Evolutionary conservation across 2,113 vertebrate species (phyloP).

Genomic region (Crypturellus undulatus): DNA sequence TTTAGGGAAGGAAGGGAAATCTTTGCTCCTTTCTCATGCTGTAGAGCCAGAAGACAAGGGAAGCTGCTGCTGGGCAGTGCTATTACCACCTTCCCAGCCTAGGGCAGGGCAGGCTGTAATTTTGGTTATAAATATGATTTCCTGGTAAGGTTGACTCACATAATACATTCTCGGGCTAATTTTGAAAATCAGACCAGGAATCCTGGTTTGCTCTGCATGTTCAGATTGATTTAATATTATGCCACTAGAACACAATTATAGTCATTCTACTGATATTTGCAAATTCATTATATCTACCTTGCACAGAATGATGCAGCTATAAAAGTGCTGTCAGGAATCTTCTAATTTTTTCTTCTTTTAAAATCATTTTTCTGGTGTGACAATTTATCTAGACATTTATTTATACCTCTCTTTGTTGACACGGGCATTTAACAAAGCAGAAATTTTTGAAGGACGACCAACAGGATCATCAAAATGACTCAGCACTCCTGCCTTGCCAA

Average conservation of each 20-base stretch:
- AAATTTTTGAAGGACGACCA: fast-evolving
- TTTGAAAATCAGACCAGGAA: not conserved
- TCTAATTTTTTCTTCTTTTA: not conserved
- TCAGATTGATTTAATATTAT: fast-evolving
- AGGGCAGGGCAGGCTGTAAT: not conserved
- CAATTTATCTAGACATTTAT: not conserved
- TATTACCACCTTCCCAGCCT: not conserved
- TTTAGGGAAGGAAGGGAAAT: not conserved
- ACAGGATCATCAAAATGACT: not conserved
- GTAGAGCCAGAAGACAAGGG: not conserved
- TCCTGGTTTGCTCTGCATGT: not conserved
- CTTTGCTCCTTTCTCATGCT: not conserved
- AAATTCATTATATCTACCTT: not conserved
- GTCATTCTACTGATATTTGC: not conserved
- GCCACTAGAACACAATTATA: not conserved
- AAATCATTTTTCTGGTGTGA: not conserved
- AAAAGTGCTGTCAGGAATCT: not conserved
- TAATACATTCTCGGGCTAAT: not conserved
- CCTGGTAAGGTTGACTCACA: not conserved
- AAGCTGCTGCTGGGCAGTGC: not conserved
- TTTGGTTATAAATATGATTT: not conserved
- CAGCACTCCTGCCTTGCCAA: not conserved
- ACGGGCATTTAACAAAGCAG: not conserved
- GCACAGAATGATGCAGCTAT: fast-evolving
- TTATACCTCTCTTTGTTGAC: not conserved